Evolutionary conservation across 2,888 invertebrate species (phyloP).

Genomic region (Abscondita cerata): DNA sequence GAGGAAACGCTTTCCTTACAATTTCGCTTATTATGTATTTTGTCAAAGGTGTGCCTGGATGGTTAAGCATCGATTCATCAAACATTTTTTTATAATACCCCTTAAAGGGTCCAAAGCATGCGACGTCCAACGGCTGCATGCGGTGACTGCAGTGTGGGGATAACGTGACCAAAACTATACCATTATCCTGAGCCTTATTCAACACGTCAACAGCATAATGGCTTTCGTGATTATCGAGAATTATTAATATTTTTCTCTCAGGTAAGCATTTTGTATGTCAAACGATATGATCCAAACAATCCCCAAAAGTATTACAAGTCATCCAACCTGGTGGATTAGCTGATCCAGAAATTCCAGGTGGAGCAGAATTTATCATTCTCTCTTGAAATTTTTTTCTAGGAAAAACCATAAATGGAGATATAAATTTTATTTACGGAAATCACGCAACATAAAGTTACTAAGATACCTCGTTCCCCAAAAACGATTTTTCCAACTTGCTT

Average conservation of each 20-base stretch:
- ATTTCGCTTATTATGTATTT: constrained; percentile 4
- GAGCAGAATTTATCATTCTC: neutral
- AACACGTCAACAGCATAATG: constrained; percentile 23
- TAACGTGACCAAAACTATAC: constrained; percentile 18
- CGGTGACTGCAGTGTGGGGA: constrained; percentile 28
- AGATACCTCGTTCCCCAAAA: too few species aligned
- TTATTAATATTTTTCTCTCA: constrained; percentile 12
- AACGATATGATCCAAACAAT: constrained; percentile 1
- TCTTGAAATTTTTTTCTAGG: constrained; percentile 4
- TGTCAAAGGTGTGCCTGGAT: constrained; percentile 3
- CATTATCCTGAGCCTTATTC: constrained; percentile 31
- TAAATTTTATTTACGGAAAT: constrained; percentile 46
- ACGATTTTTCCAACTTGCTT: constrained; percentile 52
- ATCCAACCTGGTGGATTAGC: too few species aligned
- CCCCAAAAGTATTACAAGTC: neutral
- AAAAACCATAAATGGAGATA: constrained; percentile 25
- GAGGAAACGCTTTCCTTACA: neutral
- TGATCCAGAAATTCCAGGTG: constrained; percentile 1
- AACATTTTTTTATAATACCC: constrained; percentile 8
- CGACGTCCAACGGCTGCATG: constrained; percentile 27
- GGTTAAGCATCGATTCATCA: constrained; percentile 3
- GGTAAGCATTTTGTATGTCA: constrained; percentile 5
- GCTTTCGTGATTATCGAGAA: constrained; percentile 32
- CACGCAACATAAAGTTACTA: constrained; percentile 47
- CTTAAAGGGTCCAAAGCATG: constrained; percentile 22